A percentile compares a stretch with the other conserved stretches of the same genome.
Evolutionary conservation across 2,797 vertebrate genomes (phyloP).

Genomic region (Fringilla coelebs): DNA sequence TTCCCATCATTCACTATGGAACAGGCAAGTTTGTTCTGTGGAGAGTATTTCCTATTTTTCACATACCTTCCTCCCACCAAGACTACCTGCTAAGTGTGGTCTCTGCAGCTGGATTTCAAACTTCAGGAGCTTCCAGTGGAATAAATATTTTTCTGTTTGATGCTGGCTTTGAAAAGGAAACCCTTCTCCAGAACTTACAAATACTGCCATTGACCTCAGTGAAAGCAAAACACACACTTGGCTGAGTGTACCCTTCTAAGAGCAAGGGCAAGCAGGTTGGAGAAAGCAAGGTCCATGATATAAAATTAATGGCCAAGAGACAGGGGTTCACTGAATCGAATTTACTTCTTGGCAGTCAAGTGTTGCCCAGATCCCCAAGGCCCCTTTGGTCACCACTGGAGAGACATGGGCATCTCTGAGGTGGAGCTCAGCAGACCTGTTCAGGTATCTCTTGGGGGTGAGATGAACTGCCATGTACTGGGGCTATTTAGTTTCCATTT

Average conservation of each 20-base stretch:
- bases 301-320: not conserved
- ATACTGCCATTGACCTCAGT: not conserved
- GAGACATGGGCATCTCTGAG: not conserved
- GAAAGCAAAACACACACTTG: not conserved
- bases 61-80: not conserved
- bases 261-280: not conserved
- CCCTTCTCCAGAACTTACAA: not conserved
- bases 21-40: not conserved
- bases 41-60: not conserved
- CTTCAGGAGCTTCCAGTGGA: not conserved
- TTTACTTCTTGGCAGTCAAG: not conserved
- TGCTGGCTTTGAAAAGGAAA: not conserved
- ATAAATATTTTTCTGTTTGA: not conserved
- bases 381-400: not conserved
- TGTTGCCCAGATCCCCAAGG: not conserved
- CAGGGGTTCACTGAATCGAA: not conserved
- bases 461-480: not conserved
- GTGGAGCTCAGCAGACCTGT: not conserved
- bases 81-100: not conserved
- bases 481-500: not conserved
- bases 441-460: not conserved
- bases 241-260: not conserved
- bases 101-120: not conserved
- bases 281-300: not conserved
- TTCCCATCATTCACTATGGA: not conserved